These are phyloP conservation scores for Percina caprodes DNA, from an alignment of 2,113 vertebrate genomes.

Conservation along the genomic window DNA sequence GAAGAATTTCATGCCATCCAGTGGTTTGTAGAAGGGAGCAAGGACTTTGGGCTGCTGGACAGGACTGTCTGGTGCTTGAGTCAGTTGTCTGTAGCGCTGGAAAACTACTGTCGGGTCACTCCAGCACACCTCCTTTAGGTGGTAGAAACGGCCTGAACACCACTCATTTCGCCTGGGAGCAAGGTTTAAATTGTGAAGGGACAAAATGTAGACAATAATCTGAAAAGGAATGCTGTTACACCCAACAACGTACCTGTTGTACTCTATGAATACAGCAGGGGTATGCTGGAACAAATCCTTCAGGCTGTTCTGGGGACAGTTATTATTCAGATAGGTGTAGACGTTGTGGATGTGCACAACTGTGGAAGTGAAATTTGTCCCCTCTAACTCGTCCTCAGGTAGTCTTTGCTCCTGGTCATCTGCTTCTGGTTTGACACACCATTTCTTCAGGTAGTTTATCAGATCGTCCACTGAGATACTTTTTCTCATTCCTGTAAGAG, in stretches of 20 bases:
- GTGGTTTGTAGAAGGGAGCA: slow-evolving; percentile 73
- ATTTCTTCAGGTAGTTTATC: slow-evolving; percentile 81
- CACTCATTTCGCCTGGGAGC: slow-evolving; percentile 62
- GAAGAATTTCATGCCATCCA: slow-evolving; percentile 74
- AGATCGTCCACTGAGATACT: slow-evolving; percentile 73
- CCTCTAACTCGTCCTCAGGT: slow-evolving; percentile 45
- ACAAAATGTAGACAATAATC: background rate
- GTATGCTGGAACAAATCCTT: slow-evolving; percentile 81
- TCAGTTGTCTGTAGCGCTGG: slow-evolving; percentile 75
- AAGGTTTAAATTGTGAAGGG: background rate
- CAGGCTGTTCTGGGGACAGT: slow-evolving; percentile 73
- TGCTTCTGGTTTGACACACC: slow-evolving; percentile 69
- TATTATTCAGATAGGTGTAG: slow-evolving; percentile 76
- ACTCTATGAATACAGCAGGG: slow-evolving; percentile 83
- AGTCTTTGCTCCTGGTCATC: slow-evolving; percentile 40
- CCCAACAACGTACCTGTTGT: slow-evolving; percentile 59
- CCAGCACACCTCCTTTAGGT: slow-evolving; percentile 87
- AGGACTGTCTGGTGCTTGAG: slow-evolving; percentile 41
- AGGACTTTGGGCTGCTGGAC: slow-evolving; percentile 80
- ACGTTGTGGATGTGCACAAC: slow-evolving; percentile 79
- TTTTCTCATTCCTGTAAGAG: slow-evolving; percentile 78
- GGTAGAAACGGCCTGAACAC: slow-evolving; percentile 81
- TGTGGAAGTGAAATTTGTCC: slow-evolving; percentile 76
- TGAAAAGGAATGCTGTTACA: background rate
- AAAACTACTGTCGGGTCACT: slow-evolving; percentile 82